These are phyloP conservation scores for Trachemys scripta DNA, from an alignment of 2,113 vertebrate genomes.

Conservation along the genomic window DNA sequence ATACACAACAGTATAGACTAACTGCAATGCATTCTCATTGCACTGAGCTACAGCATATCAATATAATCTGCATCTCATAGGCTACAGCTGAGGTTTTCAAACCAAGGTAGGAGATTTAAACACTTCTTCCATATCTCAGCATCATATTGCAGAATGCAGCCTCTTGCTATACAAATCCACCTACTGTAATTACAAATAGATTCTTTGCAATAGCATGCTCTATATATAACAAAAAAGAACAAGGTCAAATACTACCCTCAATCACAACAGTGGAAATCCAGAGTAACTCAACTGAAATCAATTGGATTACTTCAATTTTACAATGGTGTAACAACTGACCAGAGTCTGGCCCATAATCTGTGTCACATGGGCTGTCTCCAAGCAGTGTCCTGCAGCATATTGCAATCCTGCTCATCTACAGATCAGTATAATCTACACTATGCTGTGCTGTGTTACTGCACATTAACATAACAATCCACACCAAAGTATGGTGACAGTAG, in stretches of 20 bases:
- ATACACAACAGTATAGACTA: neutral
- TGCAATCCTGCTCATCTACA: conserved; percentile 24
- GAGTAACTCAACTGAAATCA: conserved; percentile 51
- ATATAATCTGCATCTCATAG: neutral
- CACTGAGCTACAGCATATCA: neutral
- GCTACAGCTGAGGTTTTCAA: neutral
- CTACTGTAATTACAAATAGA: neutral
- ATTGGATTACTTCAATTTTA: conserved; percentile 53
- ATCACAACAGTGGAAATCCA: conserved; percentile 56
- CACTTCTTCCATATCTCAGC: conserved; percentile 10
- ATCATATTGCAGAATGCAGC: neutral
- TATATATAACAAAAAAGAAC: conserved; percentile 49
- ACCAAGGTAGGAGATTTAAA: accelerated
- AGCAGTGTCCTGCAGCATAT: conserved; percentile 32
- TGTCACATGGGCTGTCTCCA: neutral
- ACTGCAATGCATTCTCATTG: neutral
- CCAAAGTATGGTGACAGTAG: neutral
- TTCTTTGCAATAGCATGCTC: neutral
- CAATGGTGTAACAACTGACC: conserved; percentile 3
- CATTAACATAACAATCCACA: conserved; percentile 10
- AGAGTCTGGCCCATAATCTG: conserved; percentile 56
- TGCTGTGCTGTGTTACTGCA: neutral
- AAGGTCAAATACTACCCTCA: conserved; percentile 20
- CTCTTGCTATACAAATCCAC: neutral
- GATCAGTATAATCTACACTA: conserved; percentile 16